Conservation (phyloP, 2,888 invertebrate genomes). For the Tuta absoluta region DNA sequence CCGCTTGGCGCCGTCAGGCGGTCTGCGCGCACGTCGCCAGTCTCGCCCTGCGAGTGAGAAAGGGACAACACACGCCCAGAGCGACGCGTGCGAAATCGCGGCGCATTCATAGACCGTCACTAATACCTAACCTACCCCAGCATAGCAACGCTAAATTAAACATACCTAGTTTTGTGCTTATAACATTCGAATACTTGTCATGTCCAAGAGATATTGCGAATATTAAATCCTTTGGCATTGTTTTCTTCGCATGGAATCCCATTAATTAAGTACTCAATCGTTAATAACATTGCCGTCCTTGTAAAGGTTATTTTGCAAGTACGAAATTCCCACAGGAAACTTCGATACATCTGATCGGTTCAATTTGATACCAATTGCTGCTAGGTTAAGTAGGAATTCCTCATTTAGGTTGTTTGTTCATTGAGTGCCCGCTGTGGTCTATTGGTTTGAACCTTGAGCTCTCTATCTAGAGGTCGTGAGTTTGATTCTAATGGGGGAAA, state of each 20-base stretch:
- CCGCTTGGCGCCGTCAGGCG: no score
- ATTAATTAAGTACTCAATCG: neutral
- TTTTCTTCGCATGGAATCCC: neutral
- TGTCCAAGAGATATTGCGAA: no score
- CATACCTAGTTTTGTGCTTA: no score
- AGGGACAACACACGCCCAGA: no score
- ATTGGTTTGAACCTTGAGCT: neutral
- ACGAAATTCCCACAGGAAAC: neutral
- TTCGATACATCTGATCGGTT: neutral
- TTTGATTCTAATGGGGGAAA: neutral
- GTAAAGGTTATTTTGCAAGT: neutral
- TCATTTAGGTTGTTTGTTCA: constrained; percentile 37
- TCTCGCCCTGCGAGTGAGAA: no score
- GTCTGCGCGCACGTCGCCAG: no score
- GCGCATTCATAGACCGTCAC: no score
- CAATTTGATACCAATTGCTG: neutral
- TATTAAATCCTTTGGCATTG: neutral
- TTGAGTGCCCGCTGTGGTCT: neutral
- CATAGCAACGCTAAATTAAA: no score
- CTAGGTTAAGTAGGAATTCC: constrained; percentile 50
- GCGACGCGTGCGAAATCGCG: no score
- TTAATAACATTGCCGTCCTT: neutral
- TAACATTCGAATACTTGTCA: no score
- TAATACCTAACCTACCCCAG: no score
- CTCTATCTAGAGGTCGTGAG: neutral